phyloP scores from a whole-genome alignment of 2,888 invertebrate species.

The Notodonta ziczac region DNA sequence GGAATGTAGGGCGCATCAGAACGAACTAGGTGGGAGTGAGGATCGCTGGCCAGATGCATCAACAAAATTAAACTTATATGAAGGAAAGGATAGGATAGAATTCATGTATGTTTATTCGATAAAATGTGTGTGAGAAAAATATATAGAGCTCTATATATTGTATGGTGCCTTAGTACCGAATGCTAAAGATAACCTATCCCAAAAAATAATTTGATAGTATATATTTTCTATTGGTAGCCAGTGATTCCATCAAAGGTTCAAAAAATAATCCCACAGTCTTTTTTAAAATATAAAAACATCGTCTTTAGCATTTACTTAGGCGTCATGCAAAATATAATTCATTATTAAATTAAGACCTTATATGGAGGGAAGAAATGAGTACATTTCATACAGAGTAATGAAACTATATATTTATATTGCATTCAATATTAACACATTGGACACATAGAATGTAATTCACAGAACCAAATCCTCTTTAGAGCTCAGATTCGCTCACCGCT shows the following conservation, averaged over 20 bases:
- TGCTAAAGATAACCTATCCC: too few species aligned
- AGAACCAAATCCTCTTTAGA: constrained; percentile 21
- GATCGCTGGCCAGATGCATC: constrained; percentile 32
- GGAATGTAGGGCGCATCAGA: constrained; percentile 29
- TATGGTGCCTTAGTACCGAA: too few species aligned
- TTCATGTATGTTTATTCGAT: not conserved
- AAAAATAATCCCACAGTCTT: too few species aligned
- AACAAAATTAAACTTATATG: constrained; percentile 39
- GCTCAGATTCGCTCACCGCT: constrained; percentile 32
- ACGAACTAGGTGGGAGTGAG: constrained; percentile 16
- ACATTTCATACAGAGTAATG: not conserved
- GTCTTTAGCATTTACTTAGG: too few species aligned
- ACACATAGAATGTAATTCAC: constrained; percentile 8
- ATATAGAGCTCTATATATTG: constrained; percentile 1
- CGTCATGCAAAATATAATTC: too few species aligned
- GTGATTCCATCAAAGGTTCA: too few species aligned
- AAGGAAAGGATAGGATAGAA: too few species aligned
- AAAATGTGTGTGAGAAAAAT: not conserved
- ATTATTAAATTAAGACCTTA: too few species aligned
- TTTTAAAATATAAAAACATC: too few species aligned
- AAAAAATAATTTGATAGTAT: too few species aligned
- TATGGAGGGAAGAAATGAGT: not conserved
- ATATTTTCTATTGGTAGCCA: too few species aligned
- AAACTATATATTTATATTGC: not conserved
- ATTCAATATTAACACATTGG: not conserved